Base-by-base conservation (phyloP, 2,888 invertebrate genomes). In the Matsumyia berberina region DNA sequence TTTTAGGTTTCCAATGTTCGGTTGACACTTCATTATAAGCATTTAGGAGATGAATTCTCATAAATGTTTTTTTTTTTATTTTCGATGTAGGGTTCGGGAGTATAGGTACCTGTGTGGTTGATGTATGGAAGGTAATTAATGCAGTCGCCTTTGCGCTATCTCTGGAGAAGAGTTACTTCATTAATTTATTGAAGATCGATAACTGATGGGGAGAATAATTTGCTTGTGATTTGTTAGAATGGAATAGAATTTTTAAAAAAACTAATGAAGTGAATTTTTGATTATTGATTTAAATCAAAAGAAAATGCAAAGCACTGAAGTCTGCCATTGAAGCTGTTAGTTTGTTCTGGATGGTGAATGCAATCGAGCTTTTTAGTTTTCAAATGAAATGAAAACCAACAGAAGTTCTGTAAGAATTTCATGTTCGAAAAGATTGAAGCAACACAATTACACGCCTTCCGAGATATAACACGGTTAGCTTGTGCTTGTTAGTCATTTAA, bases 21-120 rank as follows among this genome's bases (percentile, higher is more conserved):
- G 70, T 85, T 85, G 85, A 85, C 85, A 85, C 85, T 85, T 85
- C 74, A 80, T 85, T 85, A 74, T 79, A 58, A 74, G 66, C 55
- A 60, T 76, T 85, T 74, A 85, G 64, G 74, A 69, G 74, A 24
- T 80, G 74, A 69, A 73, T 79, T 73, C 83, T 29, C 42, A 76
- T 69, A 58, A 49, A 31, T 69, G 67, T 51, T 76, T 77, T 49
- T 15, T 57, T 42, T 58, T n/a, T 17, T 24, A 15, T 58, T 24
- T 17, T 17, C 5, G 17, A 8, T 39, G 12, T 9, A 11, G 11
- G 42, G 9, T 33, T n/a, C 42, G 11, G 7, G 37, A 29, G 7
- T n/a, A n/a, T n/a, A n/a, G 29, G 33, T 64, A 66, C 57, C 58
- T 78, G 82, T 78, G 67, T 51, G 80, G 80, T 70, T 85, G 85